Base-by-base conservation (phyloP, 1,140 invertebrate genomes). In the Diplogasteroides magnus region DNA sequence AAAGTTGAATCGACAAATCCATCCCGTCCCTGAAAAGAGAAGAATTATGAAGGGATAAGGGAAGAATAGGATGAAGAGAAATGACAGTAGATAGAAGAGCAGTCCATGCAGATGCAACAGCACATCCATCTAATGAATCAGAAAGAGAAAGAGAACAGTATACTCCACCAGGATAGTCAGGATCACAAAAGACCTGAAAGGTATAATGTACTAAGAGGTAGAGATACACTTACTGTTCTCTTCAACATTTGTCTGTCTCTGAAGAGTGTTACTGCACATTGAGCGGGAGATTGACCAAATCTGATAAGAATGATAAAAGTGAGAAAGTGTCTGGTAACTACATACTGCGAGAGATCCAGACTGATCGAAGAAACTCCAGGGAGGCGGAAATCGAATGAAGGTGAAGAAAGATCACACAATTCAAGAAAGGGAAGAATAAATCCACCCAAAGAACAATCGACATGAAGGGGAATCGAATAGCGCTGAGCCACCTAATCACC, bases 281-380 rank as follows among this genome's bases (percentile, higher is more conserved):
- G 23, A 31, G 29, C 29, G 31, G 29, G 11, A 63, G 32, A 63
- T 27, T 13, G 29, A 25, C 0, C 13, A 48, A 25, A 19, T 67
- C 58, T 62, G 28, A 23, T 26, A 13, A 58, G 37, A 25, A 29
- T n/a, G n/a, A 1, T 13, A 19, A 66, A 64, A 66, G 1, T 31
- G 48, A 13, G 25, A 48, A 66, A 66, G 48, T 29, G 62, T 67
- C 66, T 60, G 68, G 59, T 68, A 31, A 11, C n/a, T 6, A 15
- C 19, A 0, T n/a, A 95, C 37, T 19, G 6, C 19, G 37, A 48
- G 37, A 48, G 94, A 83, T 99, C 96, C 23, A 91, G 92, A 0
- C 93, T 96, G 73, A 99, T 97, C 80, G 94, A 97, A 0, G 91
- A 92, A 0, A 99, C 94, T 6, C 95, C 96, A 26, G 89, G 88